phyloP scores from a whole-genome alignment of 2,113 vertebrate species.

The Prionailurus viverrinus region DNA sequence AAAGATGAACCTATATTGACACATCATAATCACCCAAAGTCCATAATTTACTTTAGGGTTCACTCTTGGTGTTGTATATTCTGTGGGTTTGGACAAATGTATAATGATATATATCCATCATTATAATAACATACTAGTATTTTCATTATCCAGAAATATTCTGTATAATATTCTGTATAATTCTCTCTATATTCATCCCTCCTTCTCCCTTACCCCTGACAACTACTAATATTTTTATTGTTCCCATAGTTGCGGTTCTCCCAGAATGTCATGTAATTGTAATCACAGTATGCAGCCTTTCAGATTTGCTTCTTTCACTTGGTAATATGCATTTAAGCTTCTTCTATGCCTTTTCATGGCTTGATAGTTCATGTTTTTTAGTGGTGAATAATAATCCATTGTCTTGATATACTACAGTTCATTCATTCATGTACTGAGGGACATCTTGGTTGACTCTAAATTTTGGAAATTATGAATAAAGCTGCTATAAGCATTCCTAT shows the following conservation, averaged over 20 bases:
- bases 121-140: not conserved
- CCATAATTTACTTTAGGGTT: not conserved
- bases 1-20: not conserved
- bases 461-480: slow-evolving; percentile 1
- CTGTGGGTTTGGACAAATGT: not conserved
- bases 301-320: not conserved
- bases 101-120: not conserved
- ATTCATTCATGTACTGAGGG: not conserved
- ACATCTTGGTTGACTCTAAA: not conserved
- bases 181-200: not conserved
- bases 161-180: not conserved
- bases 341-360: not conserved
- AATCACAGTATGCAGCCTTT: not conserved
- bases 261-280: not conserved
- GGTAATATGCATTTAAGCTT: not conserved
- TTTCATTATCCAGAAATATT: not conserved
- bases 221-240: not conserved
- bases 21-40: slow-evolving; percentile 1
- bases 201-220: not conserved
- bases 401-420: not conserved
- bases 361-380: not conserved
- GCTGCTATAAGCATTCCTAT: not conserved
- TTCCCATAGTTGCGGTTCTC: not conserved
- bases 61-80: not conserved
- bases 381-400: slow-evolving; percentile 12